Evolutionary conservation across 2,797 vertebrate species (phyloP).

Genomic region (Sylvia borin): DNA sequence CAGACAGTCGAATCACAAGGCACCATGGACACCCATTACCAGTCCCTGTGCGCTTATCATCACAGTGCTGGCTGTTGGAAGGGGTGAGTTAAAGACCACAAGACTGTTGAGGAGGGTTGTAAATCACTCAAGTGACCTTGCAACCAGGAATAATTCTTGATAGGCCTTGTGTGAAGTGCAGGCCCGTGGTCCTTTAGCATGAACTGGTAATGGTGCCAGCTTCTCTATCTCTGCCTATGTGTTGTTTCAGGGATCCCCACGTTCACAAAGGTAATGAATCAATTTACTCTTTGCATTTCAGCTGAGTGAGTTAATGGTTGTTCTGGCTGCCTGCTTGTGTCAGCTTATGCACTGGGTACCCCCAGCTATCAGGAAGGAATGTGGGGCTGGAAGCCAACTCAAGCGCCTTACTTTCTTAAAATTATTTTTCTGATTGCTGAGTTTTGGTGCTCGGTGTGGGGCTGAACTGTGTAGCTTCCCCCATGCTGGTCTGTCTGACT

Average conservation of each 20-base stretch:
- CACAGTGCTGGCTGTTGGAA: accelerated
- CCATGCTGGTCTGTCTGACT: neutral
- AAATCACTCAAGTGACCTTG: neutral
- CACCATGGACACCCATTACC: neutral
- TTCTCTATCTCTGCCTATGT: neutral
- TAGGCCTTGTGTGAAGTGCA: neutral
- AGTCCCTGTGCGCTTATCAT: neutral
- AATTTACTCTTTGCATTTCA: neutral
- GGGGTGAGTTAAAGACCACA: neutral
- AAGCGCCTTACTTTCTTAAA: neutral
- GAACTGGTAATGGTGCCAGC: neutral
- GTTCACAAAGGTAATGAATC: neutral
- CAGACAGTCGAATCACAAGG: neutral
- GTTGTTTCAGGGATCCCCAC: neutral
- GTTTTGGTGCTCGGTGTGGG: neutral
- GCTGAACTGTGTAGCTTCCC: neutral
- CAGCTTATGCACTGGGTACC: neutral
- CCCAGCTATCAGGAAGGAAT: neutral
- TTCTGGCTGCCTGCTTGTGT: neutral
- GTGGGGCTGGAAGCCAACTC: neutral
- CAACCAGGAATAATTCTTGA: neutral
- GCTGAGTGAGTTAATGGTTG: neutral
- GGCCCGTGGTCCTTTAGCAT: neutral
- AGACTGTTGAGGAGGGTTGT: neutral
- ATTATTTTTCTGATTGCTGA: accelerated